Evolutionary conservation across 2,888 invertebrate genomes (phyloP).

Genomic region (Parapristionchus giblindavisi): DNA sequence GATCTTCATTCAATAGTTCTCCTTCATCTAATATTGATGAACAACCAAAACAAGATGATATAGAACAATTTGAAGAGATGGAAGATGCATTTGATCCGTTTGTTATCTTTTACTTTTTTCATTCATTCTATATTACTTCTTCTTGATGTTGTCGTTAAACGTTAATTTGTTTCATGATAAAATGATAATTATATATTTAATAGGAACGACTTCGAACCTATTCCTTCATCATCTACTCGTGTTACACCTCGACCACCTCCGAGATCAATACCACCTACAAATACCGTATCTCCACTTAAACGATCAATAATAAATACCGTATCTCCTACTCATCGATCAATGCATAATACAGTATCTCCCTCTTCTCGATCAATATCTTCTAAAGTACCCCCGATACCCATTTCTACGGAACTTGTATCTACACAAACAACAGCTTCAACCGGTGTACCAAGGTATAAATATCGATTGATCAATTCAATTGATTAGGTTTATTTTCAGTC

Average conservation of each 20-base stretch:
- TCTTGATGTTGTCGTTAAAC: too few relatives aligned
- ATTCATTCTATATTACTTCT: background rate
- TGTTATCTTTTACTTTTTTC: background rate
- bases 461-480: too few relatives aligned
- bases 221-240: conserved; percentile 20
- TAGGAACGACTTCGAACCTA: conserved; percentile 3
- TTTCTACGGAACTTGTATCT: too few relatives aligned
- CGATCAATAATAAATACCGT: too few relatives aligned
- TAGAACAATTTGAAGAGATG: conserved; percentile 23
- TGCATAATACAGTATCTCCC: background rate
- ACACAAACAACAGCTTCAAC: too few relatives aligned
- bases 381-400: background rate
- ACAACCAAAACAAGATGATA: background rate
- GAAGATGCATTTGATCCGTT: conserved; percentile 14
- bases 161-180: too few relatives aligned
- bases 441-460: too few relatives aligned
- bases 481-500: too few relatives aligned
- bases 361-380: background rate
- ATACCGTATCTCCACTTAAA: too few relatives aligned
- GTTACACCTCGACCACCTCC: background rate
- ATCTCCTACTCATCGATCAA: background rate
- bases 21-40: too few relatives aligned
- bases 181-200: too few relatives aligned
- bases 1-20: conserved; percentile 1
- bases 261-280: too few relatives aligned